These are phyloP conservation scores for Euclidia mi DNA, from an alignment of 2,888 invertebrate genomes.

Conservation along the genomic window DNA sequence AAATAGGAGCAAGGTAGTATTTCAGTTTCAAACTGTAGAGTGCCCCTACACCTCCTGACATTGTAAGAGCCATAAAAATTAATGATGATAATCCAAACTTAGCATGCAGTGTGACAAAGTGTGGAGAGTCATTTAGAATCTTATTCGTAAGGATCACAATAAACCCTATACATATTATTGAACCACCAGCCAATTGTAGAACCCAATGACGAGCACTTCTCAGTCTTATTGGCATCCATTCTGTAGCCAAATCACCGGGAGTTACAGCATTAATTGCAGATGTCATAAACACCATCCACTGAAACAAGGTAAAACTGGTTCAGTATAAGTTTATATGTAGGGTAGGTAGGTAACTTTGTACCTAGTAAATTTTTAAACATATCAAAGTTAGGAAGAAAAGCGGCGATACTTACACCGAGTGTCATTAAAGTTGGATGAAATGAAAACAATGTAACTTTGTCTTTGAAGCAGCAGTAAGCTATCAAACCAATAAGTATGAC, in stretches of 20 bases:
- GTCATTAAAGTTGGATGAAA: constrained; percentile 86
- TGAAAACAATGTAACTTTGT: constrained; percentile 78
- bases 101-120: constrained; percentile 80
- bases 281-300: constrained; percentile 87
- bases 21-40: constrained; percentile 84
- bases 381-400: neutral
- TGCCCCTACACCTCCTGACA: constrained; percentile 82
- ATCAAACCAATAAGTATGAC: constrained; percentile 75
- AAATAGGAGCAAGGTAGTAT: constrained; percentile 82
- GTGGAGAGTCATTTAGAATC: constrained; percentile 70
- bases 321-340: neutral
- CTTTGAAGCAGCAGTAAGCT: constrained; percentile 75
- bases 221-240: constrained; percentile 86
- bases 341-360: too few relatives aligned
- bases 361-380: too few relatives aligned
- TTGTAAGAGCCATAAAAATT: constrained; percentile 78
- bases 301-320: constrained; percentile 53
- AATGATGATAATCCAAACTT: constrained; percentile 84
- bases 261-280: constrained; percentile 85
- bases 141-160: constrained; percentile 82
- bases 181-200: constrained; percentile 75
- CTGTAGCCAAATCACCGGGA: constrained; percentile 86
- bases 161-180: constrained; percentile 75
- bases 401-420: constrained; percentile 76
- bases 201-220: constrained; percentile 87